A percentile compares a stretch with the other conserved stretches of the same genome.
phyloP scores from a whole-genome alignment of 1,140 invertebrate species.

The Drosophila jambulina region DNA sequence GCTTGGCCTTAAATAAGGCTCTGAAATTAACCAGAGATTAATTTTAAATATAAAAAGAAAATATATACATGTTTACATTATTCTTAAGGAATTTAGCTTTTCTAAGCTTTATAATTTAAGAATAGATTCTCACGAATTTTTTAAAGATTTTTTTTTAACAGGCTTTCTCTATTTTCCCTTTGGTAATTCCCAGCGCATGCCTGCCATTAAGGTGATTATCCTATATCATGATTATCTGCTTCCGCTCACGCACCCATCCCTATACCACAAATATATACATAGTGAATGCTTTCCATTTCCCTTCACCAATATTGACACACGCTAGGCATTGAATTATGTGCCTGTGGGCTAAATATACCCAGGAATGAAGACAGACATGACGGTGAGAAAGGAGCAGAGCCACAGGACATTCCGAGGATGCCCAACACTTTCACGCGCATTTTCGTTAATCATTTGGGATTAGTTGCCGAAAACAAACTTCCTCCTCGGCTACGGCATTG shows the following conservation, averaged over 20 bases:
- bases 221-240: slow-evolving; percentile 23
- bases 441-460: slow-evolving; percentile 81
- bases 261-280: slow-evolving; percentile 33
- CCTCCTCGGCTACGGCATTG: slow-evolving; percentile 52
- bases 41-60: not conserved
- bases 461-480: slow-evolving; percentile 78
- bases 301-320: slow-evolving; percentile 56
- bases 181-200: not conserved
- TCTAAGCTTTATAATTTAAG: not conserved
- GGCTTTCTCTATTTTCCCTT: not conserved
- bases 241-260: slow-evolving; percentile 46
- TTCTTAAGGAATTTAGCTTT: too few relatives aligned
- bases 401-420: slow-evolving; percentile 22
- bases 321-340: slow-evolving; percentile 70
- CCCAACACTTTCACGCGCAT: slow-evolving; percentile 80
- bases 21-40: not conserved
- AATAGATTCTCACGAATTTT: too few relatives aligned
- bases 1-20: not conserved
- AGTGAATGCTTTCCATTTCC: slow-evolving; percentile 41
- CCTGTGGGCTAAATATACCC: slow-evolving; percentile 47
- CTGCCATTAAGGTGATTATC: slow-evolving; percentile 35
- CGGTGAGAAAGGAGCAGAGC: not conserved
- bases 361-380: slow-evolving; percentile 16
- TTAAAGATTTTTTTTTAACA: too few relatives aligned
- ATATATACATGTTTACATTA: not conserved